Percentiles rank a stretch among this genome's conserved stretches.
phyloP scores from a whole-genome alignment of 2,797 vertebrate species.

The Alectoris magna region DNA sequence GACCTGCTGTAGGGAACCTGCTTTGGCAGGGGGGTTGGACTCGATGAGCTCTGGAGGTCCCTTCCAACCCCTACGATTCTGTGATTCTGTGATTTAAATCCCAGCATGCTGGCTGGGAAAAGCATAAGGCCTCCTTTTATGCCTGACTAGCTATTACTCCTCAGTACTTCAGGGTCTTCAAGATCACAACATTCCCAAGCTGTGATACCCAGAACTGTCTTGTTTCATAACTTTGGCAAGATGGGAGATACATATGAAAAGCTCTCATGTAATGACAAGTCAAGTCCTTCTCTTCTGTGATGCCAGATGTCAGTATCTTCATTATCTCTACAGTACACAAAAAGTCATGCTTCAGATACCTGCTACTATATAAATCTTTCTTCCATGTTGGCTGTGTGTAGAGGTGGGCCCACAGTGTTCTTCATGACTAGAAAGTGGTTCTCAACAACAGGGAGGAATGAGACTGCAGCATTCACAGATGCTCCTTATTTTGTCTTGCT shows the following conservation, averaged over 20 bases:
- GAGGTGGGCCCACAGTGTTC: neutral
- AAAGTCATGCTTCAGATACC: neutral
- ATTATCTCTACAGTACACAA: neutral
- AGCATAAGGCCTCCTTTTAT: neutral
- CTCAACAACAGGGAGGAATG: neutral
- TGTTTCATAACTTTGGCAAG: neutral
- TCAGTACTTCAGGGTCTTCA: neutral
- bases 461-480: neutral
- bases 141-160: neutral
- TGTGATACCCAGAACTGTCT: neutral
- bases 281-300: neutral
- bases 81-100: neutral
- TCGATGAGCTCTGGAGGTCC: too few relatives aligned
- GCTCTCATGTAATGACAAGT: neutral
- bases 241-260: neutral
- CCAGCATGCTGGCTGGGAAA: neutral
- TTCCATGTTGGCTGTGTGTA: neutral
- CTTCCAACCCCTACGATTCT: too few relatives aligned
- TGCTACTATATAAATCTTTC: accelerated
- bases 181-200: neutral
- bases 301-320: neutral
- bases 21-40: too few relatives aligned
- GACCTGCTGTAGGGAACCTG: too few relatives aligned
- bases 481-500: neutral
- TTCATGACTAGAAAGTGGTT: neutral